Conservation (phyloP, 64 coral and sea anemone species). For the Astreopora myriophthalma region DNA sequence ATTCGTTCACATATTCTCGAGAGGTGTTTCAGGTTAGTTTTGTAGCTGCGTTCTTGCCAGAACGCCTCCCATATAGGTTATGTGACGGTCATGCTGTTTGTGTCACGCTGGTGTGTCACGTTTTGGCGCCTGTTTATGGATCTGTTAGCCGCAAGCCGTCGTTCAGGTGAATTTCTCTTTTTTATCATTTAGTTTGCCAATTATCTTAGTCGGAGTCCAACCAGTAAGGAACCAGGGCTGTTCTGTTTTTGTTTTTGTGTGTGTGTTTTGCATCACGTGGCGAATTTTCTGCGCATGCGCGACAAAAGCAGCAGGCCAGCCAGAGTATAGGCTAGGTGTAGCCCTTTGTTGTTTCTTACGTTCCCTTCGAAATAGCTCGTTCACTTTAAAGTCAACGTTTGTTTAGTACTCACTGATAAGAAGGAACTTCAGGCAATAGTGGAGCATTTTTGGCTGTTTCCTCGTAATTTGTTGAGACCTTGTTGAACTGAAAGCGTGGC, state of each 20-base stretch:
- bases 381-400: not conserved
- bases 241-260: too few species aligned
- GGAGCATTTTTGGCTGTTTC: too few species aligned
- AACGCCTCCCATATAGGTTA: not conserved
- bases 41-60: not conserved
- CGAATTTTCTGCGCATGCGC: too few species aligned
- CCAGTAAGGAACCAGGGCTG: too few species aligned
- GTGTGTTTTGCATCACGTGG: too few species aligned
- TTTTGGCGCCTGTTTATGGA: slow-evolving; percentile 1
- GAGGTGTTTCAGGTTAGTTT: not conserved
- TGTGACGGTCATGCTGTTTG: slow-evolving; percentile 9
- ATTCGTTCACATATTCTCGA: not conserved
- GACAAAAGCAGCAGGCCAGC: too few species aligned
- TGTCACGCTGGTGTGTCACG: not conserved
- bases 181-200: not conserved
- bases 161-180: not conserved
- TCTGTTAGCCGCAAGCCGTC: not conserved
- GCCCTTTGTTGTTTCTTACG: too few species aligned
- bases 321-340: too few species aligned
- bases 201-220: not conserved
- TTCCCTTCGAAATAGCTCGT: too few species aligned
- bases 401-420: not conserved
- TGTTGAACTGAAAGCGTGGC: too few species aligned
- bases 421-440: not conserved
- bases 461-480: too few species aligned